Evolutionary conservation across 2,888 invertebrate genomes (phyloP), one percentile per base, ranked within the genome.

Genomic region (Drosophila stalkeri): DNA sequence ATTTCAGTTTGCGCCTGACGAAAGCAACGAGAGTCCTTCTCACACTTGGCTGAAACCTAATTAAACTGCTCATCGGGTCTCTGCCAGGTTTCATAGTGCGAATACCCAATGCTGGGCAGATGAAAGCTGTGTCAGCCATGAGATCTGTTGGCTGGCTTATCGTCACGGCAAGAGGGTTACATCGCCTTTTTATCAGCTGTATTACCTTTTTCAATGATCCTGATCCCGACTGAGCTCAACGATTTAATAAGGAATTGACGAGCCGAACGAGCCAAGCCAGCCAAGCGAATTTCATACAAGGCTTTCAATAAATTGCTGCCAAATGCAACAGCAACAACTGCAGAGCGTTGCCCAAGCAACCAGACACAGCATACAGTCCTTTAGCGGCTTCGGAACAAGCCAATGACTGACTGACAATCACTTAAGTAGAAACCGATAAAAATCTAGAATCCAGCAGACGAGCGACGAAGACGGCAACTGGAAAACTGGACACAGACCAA

Each of bases 371-470:
- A 16, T 63, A 72, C 64, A 70, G 64, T 74, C 64, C 64, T 76
- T 64, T 61, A 39, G 62, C 67, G 54, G 65, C 55, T 61, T 44
- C 68, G n/a, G 41, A 60, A 56, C 37, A 54, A 63, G 68, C 76
- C 78, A 84, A 82, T 81, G 88, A 86, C 86, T 88, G 88, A 89
- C 90, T 88, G 90, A 89, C 90, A 87, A 87, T 87, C 87, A 87
- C 90, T 87, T 87, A 87, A 87, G 87, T 87, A 82, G 88, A 87
- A 87, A 86, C 88, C 83, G 88, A 87, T 87, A 87, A 88, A 89
- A 87, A 87, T 87, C 87, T 87, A 80, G 71, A 87, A 65, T 75
- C 51, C 64, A 46, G 65, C 71, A 64, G 77, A 80, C 68, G 67
- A 69, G 68, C 76, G 77, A 80, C 69, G 69, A 69, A 72, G 79